Base-by-base conservation (phyloP, 2,888 invertebrate genomes). In the Pollenia angustigena region DNA sequence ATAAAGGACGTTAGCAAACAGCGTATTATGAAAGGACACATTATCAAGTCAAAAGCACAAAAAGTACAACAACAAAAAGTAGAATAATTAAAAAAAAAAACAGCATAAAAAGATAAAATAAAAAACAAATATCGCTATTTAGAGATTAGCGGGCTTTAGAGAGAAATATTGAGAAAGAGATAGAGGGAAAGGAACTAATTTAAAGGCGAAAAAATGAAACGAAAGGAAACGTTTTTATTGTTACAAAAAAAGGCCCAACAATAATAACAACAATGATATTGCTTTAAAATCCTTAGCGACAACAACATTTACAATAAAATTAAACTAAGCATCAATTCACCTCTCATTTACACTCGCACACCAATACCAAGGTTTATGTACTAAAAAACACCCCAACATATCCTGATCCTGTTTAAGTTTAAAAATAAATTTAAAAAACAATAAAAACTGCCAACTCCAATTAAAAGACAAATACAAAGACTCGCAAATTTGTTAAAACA, bases 371-470 rank as follows among this genome's bases (percentile, higher is more conserved):
- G 32, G 4, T 54, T 62, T 11, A 81, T 32, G 42, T 56, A 74
- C 32, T 52, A 56, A 84, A 58, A 56, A 42, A 71, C 50, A 56
- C 46, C 16, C 50, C 16, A 16, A 79, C 78, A 84, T 84, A 81
- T 84, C 81, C 81, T 46, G 46, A 50, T 76, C 64, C 81, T 76
- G 76, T 72, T 79, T 12, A 11, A 72, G 69, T 80, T 6, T 6
- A 58, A 48, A 46, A 54, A 58, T 68, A 80, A 76, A 54, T 23
- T 62, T 56, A 50, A 50, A 32, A 23, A 78, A 68, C 60, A 72
- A 79, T 76, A 76, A 62, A 23, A 23, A 23, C 81, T 81, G 81
- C 69, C 81, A 74, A 78, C 74, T 64, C 58, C 74, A 81, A 87
- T 78, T 81, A 84, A 84, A 54, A 72, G 79, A 82, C 46, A 64